Base-by-base conservation (phyloP, 2,113 vertebrate species). In the Elephas maximus region DNA sequence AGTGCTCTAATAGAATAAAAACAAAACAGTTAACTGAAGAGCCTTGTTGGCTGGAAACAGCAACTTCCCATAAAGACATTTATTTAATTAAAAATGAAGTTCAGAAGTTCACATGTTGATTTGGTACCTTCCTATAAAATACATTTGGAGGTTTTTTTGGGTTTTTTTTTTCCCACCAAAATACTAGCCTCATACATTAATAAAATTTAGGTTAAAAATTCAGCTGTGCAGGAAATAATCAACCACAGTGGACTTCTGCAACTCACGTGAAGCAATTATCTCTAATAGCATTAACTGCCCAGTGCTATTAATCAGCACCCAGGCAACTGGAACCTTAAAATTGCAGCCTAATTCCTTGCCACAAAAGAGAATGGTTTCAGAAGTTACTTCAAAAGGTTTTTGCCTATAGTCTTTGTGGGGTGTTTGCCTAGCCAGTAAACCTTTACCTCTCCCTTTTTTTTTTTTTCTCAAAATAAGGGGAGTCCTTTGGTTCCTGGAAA, bases 21-120 rank as follows among this genome's bases (percentile, higher is more conserved):
- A 84, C 41, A 87, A 94, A 95, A 92, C 88, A 26, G 65, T 62
- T 91, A 92, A 95, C 73, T 77, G 26, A 94, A 97, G 62, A 95
- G 81, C 41, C 65, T 67, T 86, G 60, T 79, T 97, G 97, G 90
- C 92, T 76, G 20, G 90, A 96, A 96, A 78, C 0, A 79, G 30
- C 30, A 65, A 45, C 74, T 97, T 97, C 71, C 77, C 81, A 80
- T 93, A 90, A 97, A 97, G 87, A 92, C 80, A 79, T 85, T 90
- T 87, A 86, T 95, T 94, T 90, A 93, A 96, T 97, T 92, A 92
- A 95, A 96, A 94, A 33, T 79, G 60, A 90, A 97, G 90, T 89
- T 95, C 53, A 65, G 87, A 95, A 94, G 73, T 88, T 93, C 30
- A n/a, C 51, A 12, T 53, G 86, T 93, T 95, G 85, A 94, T 91